These are phyloP conservation scores for Caerostris extrusa DNA, from an alignment of 1,140 invertebrate species.

Conservation along the genomic window DNA sequence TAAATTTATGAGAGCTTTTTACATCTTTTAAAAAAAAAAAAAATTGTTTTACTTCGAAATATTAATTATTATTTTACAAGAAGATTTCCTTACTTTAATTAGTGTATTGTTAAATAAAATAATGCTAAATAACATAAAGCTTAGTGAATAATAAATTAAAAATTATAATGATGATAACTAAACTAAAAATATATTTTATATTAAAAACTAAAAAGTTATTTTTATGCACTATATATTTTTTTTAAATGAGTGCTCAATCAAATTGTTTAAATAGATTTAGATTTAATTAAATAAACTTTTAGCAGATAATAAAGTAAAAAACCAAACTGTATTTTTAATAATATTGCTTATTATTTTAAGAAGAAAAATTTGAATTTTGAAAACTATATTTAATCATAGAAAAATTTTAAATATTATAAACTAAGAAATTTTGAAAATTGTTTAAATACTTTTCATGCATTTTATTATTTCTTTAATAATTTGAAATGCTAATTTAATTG, in stretches of 20 bases:
- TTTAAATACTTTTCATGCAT: too few relatives aligned
- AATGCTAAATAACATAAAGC: neutral
- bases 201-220: neutral
- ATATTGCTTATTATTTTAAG: too few relatives aligned
- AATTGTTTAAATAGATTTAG: neutral
- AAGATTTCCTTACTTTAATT: neutral
- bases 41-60: neutral
- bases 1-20: neutral
- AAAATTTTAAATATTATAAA: too few relatives aligned
- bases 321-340: neutral
- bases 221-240: neutral
- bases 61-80: neutral
- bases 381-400: too few relatives aligned
- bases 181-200: neutral
- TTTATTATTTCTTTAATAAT: too few relatives aligned
- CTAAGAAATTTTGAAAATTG: too few relatives aligned
- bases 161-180: neutral
- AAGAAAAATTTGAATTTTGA: too few relatives aligned
- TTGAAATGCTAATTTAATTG: too few relatives aligned
- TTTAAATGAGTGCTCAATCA: neutral
- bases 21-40: neutral
- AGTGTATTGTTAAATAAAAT: neutral
- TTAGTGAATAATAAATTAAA: neutral
- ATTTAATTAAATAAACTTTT: conserved; percentile 53
- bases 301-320: neutral